Evolutionary conservation across 2,888 invertebrate genomes (phyloP), one percentile per base, ranked within the genome.

Genomic region (Ypsolopha sequella): DNA sequence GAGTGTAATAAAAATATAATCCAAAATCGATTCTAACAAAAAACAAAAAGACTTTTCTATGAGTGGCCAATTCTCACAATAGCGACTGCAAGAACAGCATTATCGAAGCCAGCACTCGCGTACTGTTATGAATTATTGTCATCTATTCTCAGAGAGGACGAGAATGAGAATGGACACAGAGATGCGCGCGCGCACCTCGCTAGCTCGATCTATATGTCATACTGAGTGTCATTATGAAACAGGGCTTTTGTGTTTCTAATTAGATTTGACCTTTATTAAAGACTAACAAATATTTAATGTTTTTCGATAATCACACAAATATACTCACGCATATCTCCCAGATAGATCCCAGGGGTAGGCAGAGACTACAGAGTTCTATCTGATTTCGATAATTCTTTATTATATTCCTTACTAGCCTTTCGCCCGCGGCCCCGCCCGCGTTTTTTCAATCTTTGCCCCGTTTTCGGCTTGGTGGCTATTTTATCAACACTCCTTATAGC

Each of bases 81-180:
- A 45, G 52, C 45, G 45, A 50, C 48, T 44, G 52, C 51, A n/a
- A 60, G 60, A 66, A 61, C 57, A 61, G 65, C 69, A 75, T 71
- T 73, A 72, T 76, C 66, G 70, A 63, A 59, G 43, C 43, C 36
- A 54, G 59, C 60, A 63, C 65, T 60, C 60, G 63, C 68, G 70
- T 71, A 70, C 76, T 60, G 74, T 78, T 80, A 81, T 82, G 81
- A 82, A 75, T 81, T 80, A 81, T 82, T 80, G 73, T 80, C 73
- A 69, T 79, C 81, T 82, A 82, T 81, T 81, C 73, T 63, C 51
- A 64, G 73, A 62, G 53, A 34, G 66, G 63, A 69, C 69, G 66
- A 75, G 67, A 66, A 70, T 73, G 77, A 80, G 78, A 78, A 79
- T 80, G 78, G 77, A 64, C 68, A 61, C 56, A 53, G 59, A 55